Evolutionary conservation across 2,113 vertebrate species (phyloP).

Genomic region (Pelvicachromis taeniatus): DNA sequence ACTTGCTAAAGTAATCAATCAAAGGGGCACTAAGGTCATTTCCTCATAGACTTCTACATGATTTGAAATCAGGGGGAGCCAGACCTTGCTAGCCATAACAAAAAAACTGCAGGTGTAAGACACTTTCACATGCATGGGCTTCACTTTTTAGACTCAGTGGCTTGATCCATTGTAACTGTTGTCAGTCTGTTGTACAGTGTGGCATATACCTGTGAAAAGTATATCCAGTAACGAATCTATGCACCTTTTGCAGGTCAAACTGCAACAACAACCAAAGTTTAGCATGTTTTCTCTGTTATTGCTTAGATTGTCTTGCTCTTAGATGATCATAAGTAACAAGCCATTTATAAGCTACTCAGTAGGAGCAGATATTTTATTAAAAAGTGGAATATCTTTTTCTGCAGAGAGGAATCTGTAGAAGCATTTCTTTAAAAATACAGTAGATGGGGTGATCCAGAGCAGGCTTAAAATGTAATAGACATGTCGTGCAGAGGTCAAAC

Average conservation of each 20-base stretch:
- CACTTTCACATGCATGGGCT: background rate
- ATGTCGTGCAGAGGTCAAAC: background rate
- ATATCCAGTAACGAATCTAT: background rate
- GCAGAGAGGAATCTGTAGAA: background rate
- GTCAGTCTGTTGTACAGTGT: background rate
- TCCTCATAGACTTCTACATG: background rate
- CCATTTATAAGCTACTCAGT: background rate
- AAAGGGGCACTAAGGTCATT: background rate
- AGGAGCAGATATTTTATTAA: background rate
- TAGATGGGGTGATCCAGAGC: background rate
- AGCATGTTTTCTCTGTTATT: background rate
- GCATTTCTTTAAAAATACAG: background rate
- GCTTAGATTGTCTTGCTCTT: background rate
- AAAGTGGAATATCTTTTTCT: background rate
- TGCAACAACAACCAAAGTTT: background rate
- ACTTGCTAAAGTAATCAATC: background rate
- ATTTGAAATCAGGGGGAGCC: background rate
- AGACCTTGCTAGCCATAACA: rapidly evolving
- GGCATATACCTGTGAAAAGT: background rate
- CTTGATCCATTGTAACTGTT: background rate
- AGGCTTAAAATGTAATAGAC: background rate
- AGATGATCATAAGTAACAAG: background rate
- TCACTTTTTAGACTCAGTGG: background rate
- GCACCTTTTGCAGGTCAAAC: background rate
- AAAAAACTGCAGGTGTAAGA: background rate